Evolutionary conservation across 2,113 vertebrate genomes (phyloP), one percentile per base, ranked within the genome.

Genomic region (Myodes glareolus): DNA sequence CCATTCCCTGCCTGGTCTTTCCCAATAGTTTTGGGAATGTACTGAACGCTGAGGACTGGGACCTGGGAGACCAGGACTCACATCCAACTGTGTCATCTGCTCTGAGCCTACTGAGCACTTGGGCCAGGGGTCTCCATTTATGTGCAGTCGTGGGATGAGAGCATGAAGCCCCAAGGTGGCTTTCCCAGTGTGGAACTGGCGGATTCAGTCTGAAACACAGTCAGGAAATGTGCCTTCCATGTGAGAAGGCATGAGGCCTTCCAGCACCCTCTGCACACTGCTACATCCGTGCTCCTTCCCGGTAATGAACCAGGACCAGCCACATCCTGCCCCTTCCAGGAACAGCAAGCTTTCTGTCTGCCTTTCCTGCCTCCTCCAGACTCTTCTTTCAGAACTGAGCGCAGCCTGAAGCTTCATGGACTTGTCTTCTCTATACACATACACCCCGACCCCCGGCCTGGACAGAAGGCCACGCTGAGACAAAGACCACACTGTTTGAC

Each of bases 251-350:
- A 75, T 29, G 13, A 65, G 42, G 82, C 36, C 50, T 96, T 96
- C 97, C 25, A 80, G 97, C 88, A n/a, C 63, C 90, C 36, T 55
- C 47, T 17, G 36, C 10, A 6, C 33, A 36, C 61, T 7, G 81
- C 55, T 42, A 65, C 87, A 90, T 94, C 94, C 91, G 88, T 25
- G 12, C 42, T 90, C 55, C 81, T 97, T 98, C 88, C 97, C 91
- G 80, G 96, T 94, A 97, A 91, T 70, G 81, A 92, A 88, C 45
- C 19, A 88, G 5, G 10, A 29, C n/a, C 3, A n/a, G 73, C 76
- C 77, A 90, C 82, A 97, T 96, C 95, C 96, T 94, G 95, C 47
- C 95, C 31, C 61, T 97, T 96, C 94, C 95, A 92, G 94, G 90
- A 98, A 95, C 61, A 58, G 76, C n/a, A n/a, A n/a, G n/a, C 47